These are phyloP conservation scores for Mungos mungo DNA, from an alignment of 2,113 vertebrate genomes.

Conservation along the genomic window DNA sequence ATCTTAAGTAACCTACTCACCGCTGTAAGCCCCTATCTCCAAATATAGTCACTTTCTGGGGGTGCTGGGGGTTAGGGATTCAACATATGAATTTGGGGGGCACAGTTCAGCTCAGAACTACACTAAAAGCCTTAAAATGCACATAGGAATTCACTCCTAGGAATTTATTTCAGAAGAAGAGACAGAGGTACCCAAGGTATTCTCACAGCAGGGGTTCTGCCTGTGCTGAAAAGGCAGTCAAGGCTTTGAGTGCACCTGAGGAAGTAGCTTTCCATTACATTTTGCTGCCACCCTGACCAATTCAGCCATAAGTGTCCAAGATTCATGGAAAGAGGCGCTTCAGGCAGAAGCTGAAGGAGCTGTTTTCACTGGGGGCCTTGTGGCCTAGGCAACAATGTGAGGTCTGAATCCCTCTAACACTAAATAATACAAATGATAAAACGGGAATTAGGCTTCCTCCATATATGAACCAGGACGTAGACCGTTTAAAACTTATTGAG, in stretches of 20 bases:
- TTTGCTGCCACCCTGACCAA: neutral
- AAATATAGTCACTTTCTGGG: neutral
- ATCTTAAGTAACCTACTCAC: neutral
- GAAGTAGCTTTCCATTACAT: neutral
- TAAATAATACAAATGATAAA: conserved; percentile 11
- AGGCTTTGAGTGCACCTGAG: neutral
- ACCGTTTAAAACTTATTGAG: neutral
- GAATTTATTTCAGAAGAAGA: neutral
- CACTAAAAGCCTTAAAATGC: neutral
- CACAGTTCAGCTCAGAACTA: neutral
- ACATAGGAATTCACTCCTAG: neutral
- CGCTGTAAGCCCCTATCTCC: neutral
- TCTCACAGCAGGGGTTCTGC: neutral
- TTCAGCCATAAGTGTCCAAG: neutral
- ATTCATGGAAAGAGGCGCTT: neutral
- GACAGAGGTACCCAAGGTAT: neutral
- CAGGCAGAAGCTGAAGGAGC: neutral
- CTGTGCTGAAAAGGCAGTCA: neutral
- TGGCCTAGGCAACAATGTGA: neutral
- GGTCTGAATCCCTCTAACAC: neutral
- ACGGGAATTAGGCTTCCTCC: neutral
- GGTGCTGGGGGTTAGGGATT: neutral
- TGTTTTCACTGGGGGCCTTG: neutral
- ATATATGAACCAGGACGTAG: neutral
- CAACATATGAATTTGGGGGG: neutral